Conservation (phyloP, 1,140 invertebrate genomes). For the Gerris buenoi region DNA sequence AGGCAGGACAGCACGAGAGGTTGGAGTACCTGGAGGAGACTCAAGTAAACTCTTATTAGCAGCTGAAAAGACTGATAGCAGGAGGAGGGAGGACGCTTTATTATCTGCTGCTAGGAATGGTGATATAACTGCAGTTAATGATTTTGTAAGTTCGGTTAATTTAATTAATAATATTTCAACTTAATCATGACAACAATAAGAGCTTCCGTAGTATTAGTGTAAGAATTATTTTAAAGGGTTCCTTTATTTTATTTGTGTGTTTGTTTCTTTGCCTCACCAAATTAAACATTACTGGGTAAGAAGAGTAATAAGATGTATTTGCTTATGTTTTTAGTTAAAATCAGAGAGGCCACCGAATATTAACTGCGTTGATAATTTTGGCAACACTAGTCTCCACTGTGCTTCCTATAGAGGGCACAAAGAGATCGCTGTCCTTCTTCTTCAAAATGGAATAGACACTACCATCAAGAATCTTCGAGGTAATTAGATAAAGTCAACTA, state of each 20-base stretch:
- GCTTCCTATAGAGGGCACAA: slow-evolving; percentile 48
- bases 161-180: no score
- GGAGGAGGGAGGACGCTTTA: slow-evolving; percentile 36
- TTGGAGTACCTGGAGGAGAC: slow-evolving; percentile 39
- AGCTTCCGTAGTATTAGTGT: no score
- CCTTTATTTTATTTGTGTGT: no score
- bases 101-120: slow-evolving; percentile 43
- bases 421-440: slow-evolving; percentile 44
- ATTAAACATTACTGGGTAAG: no score
- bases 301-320: not conserved
- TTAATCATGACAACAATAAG: no score
- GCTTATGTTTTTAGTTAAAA: slow-evolving; percentile 27
- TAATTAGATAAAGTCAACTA: no score
- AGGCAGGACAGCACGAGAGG: slow-evolving; percentile 39
- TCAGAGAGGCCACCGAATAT: slow-evolving; percentile 29
- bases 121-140: slow-evolving; percentile 36
- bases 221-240: no score
- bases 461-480: slow-evolving; percentile 36
- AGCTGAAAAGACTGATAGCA: slow-evolving; percentile 39
- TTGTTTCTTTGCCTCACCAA: no score
- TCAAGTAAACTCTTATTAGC: slow-evolving; percentile 39
- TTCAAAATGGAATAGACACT: slow-evolving; percentile 40
- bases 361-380: slow-evolving; percentile 36
- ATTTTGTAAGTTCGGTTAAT: slow-evolving; percentile 39
- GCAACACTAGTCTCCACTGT: slow-evolving; percentile 52